phyloP scores from a whole-genome alignment of 2,113 vertebrate species.

The Calidris pygmaea region DNA sequence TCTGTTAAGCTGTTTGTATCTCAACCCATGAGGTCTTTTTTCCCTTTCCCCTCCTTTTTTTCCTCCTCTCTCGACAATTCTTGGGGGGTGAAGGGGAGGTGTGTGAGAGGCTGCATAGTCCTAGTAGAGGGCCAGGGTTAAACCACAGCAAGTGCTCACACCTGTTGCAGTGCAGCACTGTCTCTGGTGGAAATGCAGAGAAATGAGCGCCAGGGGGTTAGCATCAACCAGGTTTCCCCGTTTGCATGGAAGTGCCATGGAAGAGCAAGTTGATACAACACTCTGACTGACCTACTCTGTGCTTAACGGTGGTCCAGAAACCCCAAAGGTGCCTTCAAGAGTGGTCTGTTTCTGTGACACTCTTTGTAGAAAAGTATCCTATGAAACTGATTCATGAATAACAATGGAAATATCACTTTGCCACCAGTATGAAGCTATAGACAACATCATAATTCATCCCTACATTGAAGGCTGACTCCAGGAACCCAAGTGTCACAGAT shows the following conservation, averaged over 20 bases:
- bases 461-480: background rate
- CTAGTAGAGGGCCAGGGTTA: background rate
- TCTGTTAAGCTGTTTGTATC: background rate
- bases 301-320: background rate
- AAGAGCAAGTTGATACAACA: background rate
- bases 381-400: background rate
- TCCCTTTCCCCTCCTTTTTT: background rate
- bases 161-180: background rate
- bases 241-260: background rate
- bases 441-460: background rate
- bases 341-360: background rate
- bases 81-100: background rate
- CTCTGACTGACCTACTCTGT: background rate
- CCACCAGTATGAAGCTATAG: background rate
- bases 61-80: background rate
- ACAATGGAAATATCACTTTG: background rate
- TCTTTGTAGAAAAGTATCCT: background rate
- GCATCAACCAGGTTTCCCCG: fast-evolving
- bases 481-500: background rate
- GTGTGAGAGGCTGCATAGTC: background rate
- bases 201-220: background rate
- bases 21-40: background rate
- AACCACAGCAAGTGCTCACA: background rate
- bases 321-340: fast-evolving
- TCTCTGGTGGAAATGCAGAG: background rate